phyloP scores from a whole-genome alignment of 2,888 invertebrate genomes.

The Agonopterix alstromeriana region DNA sequence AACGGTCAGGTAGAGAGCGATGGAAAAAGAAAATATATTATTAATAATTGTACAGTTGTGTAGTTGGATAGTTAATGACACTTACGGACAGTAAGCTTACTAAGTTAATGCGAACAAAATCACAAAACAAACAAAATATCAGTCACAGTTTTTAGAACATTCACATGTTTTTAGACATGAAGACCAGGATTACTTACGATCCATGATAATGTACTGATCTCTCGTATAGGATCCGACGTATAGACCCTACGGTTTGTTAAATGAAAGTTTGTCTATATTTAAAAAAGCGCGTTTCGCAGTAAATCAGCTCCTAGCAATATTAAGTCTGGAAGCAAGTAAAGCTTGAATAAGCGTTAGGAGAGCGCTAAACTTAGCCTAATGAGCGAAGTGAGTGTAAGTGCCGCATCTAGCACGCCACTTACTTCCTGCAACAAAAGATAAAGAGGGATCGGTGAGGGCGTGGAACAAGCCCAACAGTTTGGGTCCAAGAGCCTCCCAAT shows the following conservation, averaged over 20 bases:
- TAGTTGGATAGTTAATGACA: slow-evolving; percentile 22
- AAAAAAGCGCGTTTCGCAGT: slow-evolving; percentile 37
- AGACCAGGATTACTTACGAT: slow-evolving; percentile 42
- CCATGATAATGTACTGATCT: slow-evolving; percentile 28
- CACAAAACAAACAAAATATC: slow-evolving; percentile 12
- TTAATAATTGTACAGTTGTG: slow-evolving; percentile 38
- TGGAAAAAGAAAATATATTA: slow-evolving; percentile 47
- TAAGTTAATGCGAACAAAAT: slow-evolving; percentile 32
- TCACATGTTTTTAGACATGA: slow-evolving; percentile 25
- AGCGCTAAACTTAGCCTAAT: slow-evolving; percentile 60
- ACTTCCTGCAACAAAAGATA: slow-evolving; percentile 78
- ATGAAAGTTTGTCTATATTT: slow-evolving; percentile 36
- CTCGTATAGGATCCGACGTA: slow-evolving; percentile 21
- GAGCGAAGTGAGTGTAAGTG: slow-evolving; percentile 65
- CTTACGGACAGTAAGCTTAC: slow-evolving; percentile 31
- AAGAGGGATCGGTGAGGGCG: slow-evolving; percentile 65
- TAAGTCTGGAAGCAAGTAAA: slow-evolving; percentile 59
- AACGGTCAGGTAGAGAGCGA: slow-evolving; percentile 46
- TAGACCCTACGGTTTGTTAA: slow-evolving; percentile 20
- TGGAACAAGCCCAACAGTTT: slow-evolving; percentile 56
- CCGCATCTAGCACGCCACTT: slow-evolving; percentile 73
- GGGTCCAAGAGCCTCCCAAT: slow-evolving; percentile 39
- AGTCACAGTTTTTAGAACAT: slow-evolving; percentile 12
- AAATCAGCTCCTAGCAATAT: slow-evolving; percentile 36
- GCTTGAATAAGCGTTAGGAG: slow-evolving; percentile 56